Percentiles rank a stretch among this genome's conserved stretches.
Evolutionary conservation across 2,888 invertebrate species (phyloP).

Genomic region (Holacanthella duospinosa): DNA sequence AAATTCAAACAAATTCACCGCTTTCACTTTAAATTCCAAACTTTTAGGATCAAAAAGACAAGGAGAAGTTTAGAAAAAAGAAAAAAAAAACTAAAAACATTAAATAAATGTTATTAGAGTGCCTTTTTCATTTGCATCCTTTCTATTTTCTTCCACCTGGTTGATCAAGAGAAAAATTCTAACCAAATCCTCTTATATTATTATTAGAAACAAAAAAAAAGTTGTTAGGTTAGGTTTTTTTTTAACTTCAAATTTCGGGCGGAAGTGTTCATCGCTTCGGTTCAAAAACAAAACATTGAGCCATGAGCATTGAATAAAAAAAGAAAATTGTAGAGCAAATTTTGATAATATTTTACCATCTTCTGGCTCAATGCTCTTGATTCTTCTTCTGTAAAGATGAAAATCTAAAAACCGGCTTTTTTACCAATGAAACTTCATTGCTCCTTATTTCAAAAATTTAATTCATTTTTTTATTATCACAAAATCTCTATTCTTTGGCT

Average conservation of each 20-base stretch:
- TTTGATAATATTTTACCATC: no score
- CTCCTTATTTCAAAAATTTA: background rate
- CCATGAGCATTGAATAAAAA: no score
- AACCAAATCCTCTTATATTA: background rate
- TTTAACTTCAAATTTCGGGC: no score
- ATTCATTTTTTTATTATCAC: no score
- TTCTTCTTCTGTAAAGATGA: background rate
- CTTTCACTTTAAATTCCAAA: background rate
- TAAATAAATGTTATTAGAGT: background rate
- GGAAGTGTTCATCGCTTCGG: no score
- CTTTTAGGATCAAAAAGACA: background rate
- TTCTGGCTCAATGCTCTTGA: no score
- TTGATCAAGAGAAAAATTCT: background rate
- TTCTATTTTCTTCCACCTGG: background rate
- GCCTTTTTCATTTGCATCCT: background rate
- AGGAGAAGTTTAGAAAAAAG: no score
- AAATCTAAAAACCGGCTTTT: background rate
- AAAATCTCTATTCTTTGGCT: no score
- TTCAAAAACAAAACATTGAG: no score
- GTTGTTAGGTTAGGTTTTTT: background rate
- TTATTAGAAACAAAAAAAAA: background rate
- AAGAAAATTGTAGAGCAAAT: no score
- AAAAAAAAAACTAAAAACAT: no score
- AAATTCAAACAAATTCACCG: no score
- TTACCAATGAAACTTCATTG: background rate